A percentile compares a stretch with the other conserved stretches of the same genome.
Evolutionary conservation across 37 sponge, comb jelly and placozoan genomes (phyloP).

Genomic region (Cladorhizidae sp.): DNA sequence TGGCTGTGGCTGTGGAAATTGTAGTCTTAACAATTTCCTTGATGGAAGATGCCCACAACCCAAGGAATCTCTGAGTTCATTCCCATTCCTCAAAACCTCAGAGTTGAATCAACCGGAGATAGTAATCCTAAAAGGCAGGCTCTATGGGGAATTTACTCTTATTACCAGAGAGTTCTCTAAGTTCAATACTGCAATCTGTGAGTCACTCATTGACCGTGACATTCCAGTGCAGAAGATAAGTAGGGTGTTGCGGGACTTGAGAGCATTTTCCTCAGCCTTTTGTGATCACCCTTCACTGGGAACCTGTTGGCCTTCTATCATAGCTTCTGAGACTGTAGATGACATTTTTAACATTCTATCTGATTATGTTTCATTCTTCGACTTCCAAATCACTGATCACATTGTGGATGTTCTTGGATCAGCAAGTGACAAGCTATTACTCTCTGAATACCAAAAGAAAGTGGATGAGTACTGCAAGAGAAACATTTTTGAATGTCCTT

Average conservation of each 20-base stretch:
- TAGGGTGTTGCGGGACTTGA: neutral
- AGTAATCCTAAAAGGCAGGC: neutral
- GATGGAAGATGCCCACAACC: neutral
- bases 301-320: neutral
- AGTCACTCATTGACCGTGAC: neutral
- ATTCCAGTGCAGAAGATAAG: neutral
- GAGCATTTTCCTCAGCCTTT: neutral
- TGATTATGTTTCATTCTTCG: constrained; percentile 22
- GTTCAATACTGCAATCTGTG: neutral
- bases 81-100: constrained; percentile 6
- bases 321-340: neutral
- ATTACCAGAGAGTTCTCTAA: neutral
- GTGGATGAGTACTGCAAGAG: constrained; percentile 7
- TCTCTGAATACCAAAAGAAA: neutral
- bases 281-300: neutral
- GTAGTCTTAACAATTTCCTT: neutral
- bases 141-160: neutral
- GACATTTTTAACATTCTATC: neutral
- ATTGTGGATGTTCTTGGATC: constrained; percentile 10
- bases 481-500: constrained; percentile 16
- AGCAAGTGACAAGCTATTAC: neutral
- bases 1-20: constrained; percentile 30
- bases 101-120: neutral
- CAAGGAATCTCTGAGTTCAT: neutral
- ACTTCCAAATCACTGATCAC: constrained; percentile 1